These are phyloP conservation scores for Leucoraja erinaceus DNA, from an alignment of 2,113 vertebrate species.

Conservation along the genomic window DNA sequence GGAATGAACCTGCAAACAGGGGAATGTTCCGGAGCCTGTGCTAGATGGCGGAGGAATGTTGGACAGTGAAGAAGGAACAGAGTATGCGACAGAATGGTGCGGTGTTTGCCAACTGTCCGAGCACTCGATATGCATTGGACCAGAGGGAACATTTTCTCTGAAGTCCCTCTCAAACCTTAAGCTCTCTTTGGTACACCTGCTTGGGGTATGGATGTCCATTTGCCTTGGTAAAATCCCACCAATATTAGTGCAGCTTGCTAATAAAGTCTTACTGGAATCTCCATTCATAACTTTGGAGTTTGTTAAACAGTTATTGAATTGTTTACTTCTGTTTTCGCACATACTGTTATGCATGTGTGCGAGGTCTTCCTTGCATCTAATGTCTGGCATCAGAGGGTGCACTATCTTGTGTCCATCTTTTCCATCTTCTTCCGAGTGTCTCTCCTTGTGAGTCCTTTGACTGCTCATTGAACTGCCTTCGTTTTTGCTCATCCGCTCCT, in stretches of 20 bases:
- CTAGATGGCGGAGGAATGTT: conserved; percentile 64
- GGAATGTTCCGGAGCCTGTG: conserved; percentile 69
- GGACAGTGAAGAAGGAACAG: conserved; percentile 70
- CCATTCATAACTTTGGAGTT: conserved; percentile 79
- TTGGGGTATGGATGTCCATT: conserved; percentile 50
- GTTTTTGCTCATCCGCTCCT: conserved; percentile 69
- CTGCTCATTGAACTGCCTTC: conserved; percentile 51
- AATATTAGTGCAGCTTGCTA: conserved; percentile 74
- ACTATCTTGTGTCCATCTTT: conserved; percentile 75
- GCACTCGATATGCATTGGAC: conserved; percentile 73
- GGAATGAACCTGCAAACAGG: conserved; percentile 82
- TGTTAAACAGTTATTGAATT: conserved; percentile 79
- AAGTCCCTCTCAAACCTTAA: conserved; percentile 50
- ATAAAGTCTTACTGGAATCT: conserved; percentile 61
- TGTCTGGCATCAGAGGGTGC: conserved; percentile 57
- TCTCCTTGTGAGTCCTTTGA: conserved; percentile 51
- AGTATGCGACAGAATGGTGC: conserved; percentile 78
- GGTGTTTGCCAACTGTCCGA: conserved; percentile 79
- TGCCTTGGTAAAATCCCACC: conserved; percentile 54
- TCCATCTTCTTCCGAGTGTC: conserved; percentile 64
- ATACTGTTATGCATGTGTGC: conserved; percentile 52
- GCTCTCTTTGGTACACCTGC: conserved; percentile 67
- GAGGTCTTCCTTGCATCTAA: conserved; percentile 67
- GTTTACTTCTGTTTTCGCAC: conserved; percentile 60
- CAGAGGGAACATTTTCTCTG: conserved; percentile 69